Percentiles rank a stretch among this genome's conserved stretches.
These are phyloP conservation scores for Rhagium mordax DNA, from an alignment of 2,888 invertebrate species.

Conservation along the genomic window DNA sequence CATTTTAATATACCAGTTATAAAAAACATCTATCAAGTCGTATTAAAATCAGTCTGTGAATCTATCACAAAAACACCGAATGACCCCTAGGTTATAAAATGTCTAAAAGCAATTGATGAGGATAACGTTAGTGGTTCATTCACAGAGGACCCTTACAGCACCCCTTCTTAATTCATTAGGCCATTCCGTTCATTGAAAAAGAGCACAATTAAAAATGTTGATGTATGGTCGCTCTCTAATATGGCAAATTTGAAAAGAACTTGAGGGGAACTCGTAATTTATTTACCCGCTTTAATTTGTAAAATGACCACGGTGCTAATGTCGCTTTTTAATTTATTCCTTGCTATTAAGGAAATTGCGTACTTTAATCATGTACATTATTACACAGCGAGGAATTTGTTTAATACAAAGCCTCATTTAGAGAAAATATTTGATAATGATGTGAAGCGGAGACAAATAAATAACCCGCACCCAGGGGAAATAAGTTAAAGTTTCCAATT, in stretches of 20 bases:
- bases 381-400: slow-evolving; percentile 14
- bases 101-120: slow-evolving; percentile 1
- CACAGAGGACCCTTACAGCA: background rate
- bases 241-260: slow-evolving; percentile 28
- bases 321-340: slow-evolving; percentile 28
- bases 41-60: background rate
- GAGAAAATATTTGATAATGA: slow-evolving; percentile 17
- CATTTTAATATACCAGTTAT: background rate
- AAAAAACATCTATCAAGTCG: background rate
- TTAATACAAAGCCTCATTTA: background rate
- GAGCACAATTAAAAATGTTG: slow-evolving; percentile 31
- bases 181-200: slow-evolving; percentile 1
- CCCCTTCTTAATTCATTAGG: slow-evolving; percentile 25
- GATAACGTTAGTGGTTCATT: background rate
- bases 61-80: background rate
- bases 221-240: slow-evolving; percentile 13
- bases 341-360: slow-evolving; percentile 30
- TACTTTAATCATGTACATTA: slow-evolving; percentile 12
- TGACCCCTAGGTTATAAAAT: background rate
- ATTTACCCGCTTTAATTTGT: slow-evolving; percentile 35
- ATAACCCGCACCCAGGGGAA: background rate
- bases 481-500: background rate
- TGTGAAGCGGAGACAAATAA: background rate
- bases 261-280: slow-evolving; percentile 19
- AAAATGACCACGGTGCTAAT: slow-evolving; percentile 33